Evolutionary conservation across 2,888 invertebrate species (phyloP).

Genomic region (Watsonalla binaria): DNA sequence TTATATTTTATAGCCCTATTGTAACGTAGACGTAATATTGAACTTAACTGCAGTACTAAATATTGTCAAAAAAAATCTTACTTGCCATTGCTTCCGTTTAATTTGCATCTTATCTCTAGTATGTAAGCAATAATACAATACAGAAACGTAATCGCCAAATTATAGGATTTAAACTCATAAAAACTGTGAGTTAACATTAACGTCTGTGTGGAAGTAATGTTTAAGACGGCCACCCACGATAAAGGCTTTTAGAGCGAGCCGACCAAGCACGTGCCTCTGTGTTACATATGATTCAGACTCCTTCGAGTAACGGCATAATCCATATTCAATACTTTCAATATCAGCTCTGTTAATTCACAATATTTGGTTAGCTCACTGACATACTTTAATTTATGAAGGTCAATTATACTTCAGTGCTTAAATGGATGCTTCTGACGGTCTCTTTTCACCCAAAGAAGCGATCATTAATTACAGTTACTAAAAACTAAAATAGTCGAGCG

Average conservation of each 20-base stretch:
- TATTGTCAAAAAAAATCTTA: too few species aligned
- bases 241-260: constrained; percentile 19
- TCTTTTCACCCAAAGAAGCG: constrained; percentile 21
- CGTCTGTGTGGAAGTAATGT: constrained; percentile 33
- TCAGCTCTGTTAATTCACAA: not conserved
- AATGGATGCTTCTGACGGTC: not conserved
- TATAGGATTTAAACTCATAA: constrained; percentile 3
- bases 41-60: too few species aligned
- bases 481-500: constrained; percentile 34
- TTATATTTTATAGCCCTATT: too few species aligned
- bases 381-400: constrained; percentile 1
- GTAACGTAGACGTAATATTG: too few species aligned
- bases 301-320: constrained; percentile 6
- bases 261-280: constrained; percentile 21
- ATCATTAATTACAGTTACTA: constrained; percentile 53
- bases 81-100: too few species aligned
- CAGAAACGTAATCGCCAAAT: not conserved
- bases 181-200: constrained; percentile 36
- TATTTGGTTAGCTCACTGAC: not conserved
- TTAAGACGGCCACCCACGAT: constrained; percentile 43
- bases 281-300: constrained; percentile 13
- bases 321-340: not conserved
- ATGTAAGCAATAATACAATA: too few species aligned
- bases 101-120: too few species aligned
- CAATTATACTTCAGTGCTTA: constrained; percentile 1